Conservation (phyloP, 2,113 vertebrate species). For the Benitochromis conjunctus region DNA sequence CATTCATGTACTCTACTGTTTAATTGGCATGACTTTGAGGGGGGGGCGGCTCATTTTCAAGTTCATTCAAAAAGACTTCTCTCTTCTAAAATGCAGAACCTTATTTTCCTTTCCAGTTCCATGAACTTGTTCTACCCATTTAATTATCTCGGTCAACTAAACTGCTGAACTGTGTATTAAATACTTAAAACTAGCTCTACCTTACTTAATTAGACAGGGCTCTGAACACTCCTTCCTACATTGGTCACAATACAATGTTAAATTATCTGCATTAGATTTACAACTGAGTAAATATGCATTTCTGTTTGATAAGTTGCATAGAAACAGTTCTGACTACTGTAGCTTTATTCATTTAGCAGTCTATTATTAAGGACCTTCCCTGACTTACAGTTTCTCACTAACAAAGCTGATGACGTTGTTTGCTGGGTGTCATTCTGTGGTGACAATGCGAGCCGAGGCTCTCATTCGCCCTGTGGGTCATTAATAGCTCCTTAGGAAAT, state of each 20-base stretch:
- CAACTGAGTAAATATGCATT: not conserved
- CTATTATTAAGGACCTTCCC: not conserved
- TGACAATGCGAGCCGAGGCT: constrained; percentile 31
- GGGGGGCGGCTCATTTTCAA: not conserved
- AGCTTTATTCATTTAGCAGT: not conserved
- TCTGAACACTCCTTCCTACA: not conserved
- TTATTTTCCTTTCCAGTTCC: not conserved
- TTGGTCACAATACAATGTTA: not conserved
- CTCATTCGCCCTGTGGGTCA: constrained; percentile 50
- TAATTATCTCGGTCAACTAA: not conserved
- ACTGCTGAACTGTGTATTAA: not conserved
- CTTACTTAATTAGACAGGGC: not conserved
- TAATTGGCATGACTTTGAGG: not conserved
- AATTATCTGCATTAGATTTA: not conserved
- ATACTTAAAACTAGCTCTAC: not conserved
- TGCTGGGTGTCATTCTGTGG: constrained; percentile 14
- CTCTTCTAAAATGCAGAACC: not conserved
- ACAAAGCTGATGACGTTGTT: not conserved
- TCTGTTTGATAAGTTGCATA: not conserved
- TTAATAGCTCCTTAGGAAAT: constrained; percentile 57
- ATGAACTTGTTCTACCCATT: not conserved
- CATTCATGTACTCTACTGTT: not conserved
- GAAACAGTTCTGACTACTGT: not conserved
- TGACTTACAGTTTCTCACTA: not conserved
- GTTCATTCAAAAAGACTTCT: not conserved